Conservation (phyloP, 2,888 invertebrate genomes). For the Phyllotreta cruciferae region DNA sequence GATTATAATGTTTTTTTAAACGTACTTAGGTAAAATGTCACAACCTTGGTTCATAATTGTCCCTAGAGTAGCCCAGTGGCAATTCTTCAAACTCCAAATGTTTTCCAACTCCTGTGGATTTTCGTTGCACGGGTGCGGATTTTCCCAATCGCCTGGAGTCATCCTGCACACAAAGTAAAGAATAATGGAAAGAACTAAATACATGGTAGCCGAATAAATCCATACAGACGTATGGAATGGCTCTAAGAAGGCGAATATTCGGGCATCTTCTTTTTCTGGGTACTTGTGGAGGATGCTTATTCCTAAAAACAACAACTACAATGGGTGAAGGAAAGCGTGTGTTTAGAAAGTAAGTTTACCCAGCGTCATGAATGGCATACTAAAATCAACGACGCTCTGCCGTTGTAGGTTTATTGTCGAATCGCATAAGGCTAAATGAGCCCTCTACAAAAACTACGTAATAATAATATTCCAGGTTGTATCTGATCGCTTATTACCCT, state of each 20-base stretch:
- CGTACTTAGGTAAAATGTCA: constrained; percentile 86
- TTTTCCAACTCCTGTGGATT: constrained; percentile 89
- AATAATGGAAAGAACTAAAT: constrained; percentile 80
- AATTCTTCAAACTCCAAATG: constrained; percentile 86
- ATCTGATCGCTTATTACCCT: constrained; percentile 62
- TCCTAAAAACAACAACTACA: constrained; percentile 59
- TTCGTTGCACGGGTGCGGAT: constrained; percentile 89
- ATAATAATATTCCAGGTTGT: neutral
- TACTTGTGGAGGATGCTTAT: constrained; percentile 86
- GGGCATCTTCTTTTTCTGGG: constrained; percentile 77
- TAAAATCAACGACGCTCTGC: constrained; percentile 89
- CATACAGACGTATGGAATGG: constrained; percentile 87
- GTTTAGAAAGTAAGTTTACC: constrained; percentile 54
- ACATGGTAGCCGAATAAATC: constrained; percentile 88
- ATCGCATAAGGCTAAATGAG: constrained; percentile 94
- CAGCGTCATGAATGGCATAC: constrained; percentile 96
- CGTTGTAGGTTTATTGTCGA: constrained; percentile 93
- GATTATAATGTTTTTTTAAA: neutral
- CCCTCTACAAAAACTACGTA: constrained; percentile 71
- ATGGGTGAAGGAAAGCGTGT: neutral
- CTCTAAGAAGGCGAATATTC: constrained; percentile 87
- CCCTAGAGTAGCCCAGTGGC: constrained; percentile 93
- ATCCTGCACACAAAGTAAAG: constrained; percentile 82
- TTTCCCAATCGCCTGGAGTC: constrained; percentile 92
- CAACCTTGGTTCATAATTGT: constrained; percentile 94